Evolutionary conservation across 2,113 vertebrate species (phyloP), one percentile per base, ranked within the genome.

Genomic region (Notiomystis cincta): DNA sequence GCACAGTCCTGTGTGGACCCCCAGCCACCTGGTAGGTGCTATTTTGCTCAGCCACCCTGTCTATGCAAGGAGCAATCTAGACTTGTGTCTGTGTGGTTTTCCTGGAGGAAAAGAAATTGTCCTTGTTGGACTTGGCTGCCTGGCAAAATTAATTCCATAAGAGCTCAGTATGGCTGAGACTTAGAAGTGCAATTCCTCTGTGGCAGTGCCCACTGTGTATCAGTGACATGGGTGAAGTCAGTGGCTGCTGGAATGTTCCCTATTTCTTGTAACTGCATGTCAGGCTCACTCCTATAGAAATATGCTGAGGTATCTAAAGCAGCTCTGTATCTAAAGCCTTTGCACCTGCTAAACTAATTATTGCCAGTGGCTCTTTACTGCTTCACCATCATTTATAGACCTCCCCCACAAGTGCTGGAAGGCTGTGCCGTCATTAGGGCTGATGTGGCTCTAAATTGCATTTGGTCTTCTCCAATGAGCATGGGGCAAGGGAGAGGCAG

Each of bases 111-210:
- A 13, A 3, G 11, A 37, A 35, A 20, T 13, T 37, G 24, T 31
- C 13, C 11, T 3, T 18, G 20, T 31, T 57, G 42, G 47, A 21
- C 31, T 70, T 17, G 11, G 40, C 30, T 47, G 57, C 57, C 35
- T 65, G 73, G 20, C 3, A 66, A 35, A 57, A 45, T 31, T 38
- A 70, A 42, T 67, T 61, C n/a, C 1, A 0, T 25, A 48, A 40
- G 58, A 48, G 30, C 7, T 75, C 0, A 0, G 8, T 42, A 47
- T 42, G 38, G 47, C 9, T 71, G 27, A 40, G 37, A 18, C 14
- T 27, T n/a, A n/a, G 21, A 38, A 35, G 27, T 38, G 35, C 15
- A 31, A 31, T 10, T 56, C 13, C 23, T 51, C 58, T 61, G 45
- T 27, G 31, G 19, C 57, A 30, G 10, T 27, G 53, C 16, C 44